Conservation (phyloP, 2,113 vertebrate genomes). For the Eonycteris spelaea region DNA sequence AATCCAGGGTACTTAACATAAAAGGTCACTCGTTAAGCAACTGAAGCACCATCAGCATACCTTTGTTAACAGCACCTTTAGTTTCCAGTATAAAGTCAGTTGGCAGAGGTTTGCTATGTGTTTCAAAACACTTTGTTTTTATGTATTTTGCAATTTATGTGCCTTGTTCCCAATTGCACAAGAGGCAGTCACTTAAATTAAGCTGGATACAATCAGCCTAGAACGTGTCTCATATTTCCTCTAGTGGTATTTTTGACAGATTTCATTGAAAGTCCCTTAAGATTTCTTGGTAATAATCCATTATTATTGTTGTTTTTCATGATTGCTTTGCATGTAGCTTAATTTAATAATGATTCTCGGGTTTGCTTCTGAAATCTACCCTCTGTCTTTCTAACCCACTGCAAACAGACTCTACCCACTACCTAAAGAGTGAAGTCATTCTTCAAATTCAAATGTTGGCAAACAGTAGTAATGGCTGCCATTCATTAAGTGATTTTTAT, state of each 20-base stretch:
- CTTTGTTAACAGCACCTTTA: not conserved
- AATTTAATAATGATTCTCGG: constrained; percentile 20
- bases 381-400: not conserved
- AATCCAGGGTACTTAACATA: not conserved
- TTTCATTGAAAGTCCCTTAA: constrained; percentile 34
- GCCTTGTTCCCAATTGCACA: not conserved
- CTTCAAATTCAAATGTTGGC: not conserved
- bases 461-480: not conserved
- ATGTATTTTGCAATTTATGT: not conserved
- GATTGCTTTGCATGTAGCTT: constrained; percentile 9
- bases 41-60: not conserved
- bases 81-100: not conserved
- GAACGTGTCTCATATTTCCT: constrained; percentile 9
- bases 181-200: not conserved
- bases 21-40: not conserved
- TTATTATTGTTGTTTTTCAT: not conserved
- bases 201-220: not conserved
- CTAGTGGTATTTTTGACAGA: constrained; percentile 31
- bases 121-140: not conserved
- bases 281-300: not conserved
- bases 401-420: not conserved
- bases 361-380: not conserved
- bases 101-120: not conserved
- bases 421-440: not conserved
- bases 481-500: not conserved